Conservation (phyloP, 2,113 vertebrate species). For the Cyphomyrus discorhynchus region DNA sequence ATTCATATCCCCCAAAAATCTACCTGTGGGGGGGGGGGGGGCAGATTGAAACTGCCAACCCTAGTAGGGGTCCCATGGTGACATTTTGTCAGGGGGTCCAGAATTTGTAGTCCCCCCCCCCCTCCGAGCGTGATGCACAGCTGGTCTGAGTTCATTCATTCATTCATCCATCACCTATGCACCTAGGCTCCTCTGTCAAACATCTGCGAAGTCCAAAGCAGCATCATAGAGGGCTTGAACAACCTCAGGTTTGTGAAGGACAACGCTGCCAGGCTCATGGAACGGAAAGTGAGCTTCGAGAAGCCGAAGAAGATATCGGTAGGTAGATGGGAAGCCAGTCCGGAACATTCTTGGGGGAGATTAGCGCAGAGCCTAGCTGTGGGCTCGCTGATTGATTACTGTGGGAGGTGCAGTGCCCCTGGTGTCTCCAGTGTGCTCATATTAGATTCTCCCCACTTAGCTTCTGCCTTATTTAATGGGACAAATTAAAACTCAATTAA, state of each 20-base stretch:
- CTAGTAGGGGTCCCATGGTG: not conserved
- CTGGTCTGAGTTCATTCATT: not conserved
- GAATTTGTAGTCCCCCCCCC: not conserved
- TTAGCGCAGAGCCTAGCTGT: not conserved
- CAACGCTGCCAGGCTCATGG: conserved; percentile 76
- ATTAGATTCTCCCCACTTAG: conserved; percentile 14
- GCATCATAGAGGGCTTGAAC: conserved; percentile 80
- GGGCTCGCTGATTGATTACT: conserved; percentile 3
- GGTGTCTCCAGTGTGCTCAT: not conserved
- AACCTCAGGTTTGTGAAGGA: conserved; percentile 84
- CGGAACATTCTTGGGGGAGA: not conserved
- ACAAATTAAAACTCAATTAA: conserved; percentile 29
- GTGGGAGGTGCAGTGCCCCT: not conserved
- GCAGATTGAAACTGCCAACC: not conserved
- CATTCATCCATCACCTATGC: conserved; percentile 15
- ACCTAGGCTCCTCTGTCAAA: conserved; percentile 68
- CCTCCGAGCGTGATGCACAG: not conserved
- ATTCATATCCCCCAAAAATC: not conserved
- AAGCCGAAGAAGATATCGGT: conserved; percentile 75
- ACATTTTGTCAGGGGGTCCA: not conserved
- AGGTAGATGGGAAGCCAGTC: conserved; percentile 36
- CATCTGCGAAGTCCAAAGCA: conserved; percentile 77
- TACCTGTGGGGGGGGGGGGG: not conserved
- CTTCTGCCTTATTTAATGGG: conserved; percentile 14
- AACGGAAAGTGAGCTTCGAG: conserved; percentile 90